phyloP scores from a whole-genome alignment of 2,113 vertebrate species.

The Thalassarche chlororhynchos region DNA sequence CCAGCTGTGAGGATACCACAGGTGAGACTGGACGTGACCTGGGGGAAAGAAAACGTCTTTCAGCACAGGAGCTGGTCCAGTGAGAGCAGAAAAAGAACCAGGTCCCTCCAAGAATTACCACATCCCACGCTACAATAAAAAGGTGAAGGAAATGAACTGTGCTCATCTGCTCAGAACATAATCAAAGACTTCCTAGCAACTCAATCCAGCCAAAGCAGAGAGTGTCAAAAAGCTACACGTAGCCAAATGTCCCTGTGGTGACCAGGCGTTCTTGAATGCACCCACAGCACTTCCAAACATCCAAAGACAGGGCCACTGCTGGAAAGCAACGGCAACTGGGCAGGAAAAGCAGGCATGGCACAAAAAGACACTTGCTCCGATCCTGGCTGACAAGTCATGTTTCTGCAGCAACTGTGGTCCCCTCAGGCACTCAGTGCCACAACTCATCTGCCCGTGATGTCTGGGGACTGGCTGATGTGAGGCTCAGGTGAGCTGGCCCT shows the following conservation, averaged over 20 bases:
- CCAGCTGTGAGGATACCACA: conserved; percentile 94
- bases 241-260: not conserved
- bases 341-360: not conserved
- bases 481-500: not conserved
- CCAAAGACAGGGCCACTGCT: not conserved
- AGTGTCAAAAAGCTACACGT: not conserved
- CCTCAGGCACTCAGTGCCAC: not conserved
- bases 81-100: not conserved
- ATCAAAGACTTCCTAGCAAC: not conserved
- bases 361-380: not conserved
- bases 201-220: not conserved
- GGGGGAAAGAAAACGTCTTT: not conserved
- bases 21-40: conserved; percentile 89
- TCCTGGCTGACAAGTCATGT: not conserved
- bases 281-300: not conserved
- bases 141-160: not conserved
- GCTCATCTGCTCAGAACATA: not conserved
- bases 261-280: not conserved
- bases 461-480: not conserved
- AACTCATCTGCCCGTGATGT: not conserved
- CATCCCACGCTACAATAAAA: not conserved
- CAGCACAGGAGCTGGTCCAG: not conserved
- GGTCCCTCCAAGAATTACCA: not conserved
- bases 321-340: not conserved
- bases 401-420: not conserved